Base-by-base conservation (phyloP, 2,888 invertebrate species). In the Gisinianus flammeolus region DNA sequence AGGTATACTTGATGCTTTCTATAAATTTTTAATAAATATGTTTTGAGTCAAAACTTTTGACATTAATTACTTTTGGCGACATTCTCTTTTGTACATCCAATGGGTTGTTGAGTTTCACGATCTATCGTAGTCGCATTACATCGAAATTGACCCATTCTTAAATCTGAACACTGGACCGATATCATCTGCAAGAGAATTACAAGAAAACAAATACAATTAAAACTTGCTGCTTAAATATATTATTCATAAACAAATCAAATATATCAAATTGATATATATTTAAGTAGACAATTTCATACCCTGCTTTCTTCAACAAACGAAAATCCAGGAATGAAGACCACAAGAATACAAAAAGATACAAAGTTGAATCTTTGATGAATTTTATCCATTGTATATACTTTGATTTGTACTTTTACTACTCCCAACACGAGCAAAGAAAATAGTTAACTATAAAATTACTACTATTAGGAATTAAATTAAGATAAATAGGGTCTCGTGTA, bases 31-130 rank as follows among this genome's bases (percentile, higher is more conserved):
- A n/a, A n/a, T n/a, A n/a, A 35, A 35, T 35, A 35, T 35, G 5
- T 8, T 35, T 8, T 12, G 12, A 5, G 35, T 35, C 35, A 35
- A 35, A 35, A 35, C 19, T 44, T 44, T 44, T 44, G 35, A 16
- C 2, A 44, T 2, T 44, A 2, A 44, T n/a, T 44, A 44, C 88
- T 92, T 89, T 90, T 91, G 10, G 95, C 94, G 87, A 91, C 92
- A 82, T 94, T 94, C 85, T 94, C 92, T 84, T 91, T 87, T 0
- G 91, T 91, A 87, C 97, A 97, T 78, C 93, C 94, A 83, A 88
- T 88, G 44, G 93, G 91, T 86, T 97, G 96, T 87, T 98, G 97
- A 0, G 97, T 97, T 85, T 92, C 91, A 0, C 92, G 91, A 87
- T 97, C 96, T 85, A 97, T 95, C 26, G 44, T 67, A 22, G 71